Percentiles rank a stretch among this genome's conserved stretches.
phyloP scores from a whole-genome alignment of 2,888 invertebrate genomes.

The Mycalesis mineus region DNA sequence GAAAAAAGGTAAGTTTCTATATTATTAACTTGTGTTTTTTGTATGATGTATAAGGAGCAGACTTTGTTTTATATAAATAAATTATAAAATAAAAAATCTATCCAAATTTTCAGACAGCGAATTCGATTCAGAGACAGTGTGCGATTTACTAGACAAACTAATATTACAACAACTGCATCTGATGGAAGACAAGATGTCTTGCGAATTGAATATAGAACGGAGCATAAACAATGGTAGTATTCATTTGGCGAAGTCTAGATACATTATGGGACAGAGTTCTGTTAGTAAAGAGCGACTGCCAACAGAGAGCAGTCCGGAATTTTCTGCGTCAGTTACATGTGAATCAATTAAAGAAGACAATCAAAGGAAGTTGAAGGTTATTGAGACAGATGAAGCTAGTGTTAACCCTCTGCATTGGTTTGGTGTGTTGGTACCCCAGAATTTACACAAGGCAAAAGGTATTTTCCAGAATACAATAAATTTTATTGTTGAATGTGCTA shows the following conservation, averaged over 20 bases:
- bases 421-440: constrained; percentile 89
- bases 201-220: constrained; percentile 83
- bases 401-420: constrained; percentile 90
- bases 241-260: constrained; percentile 85
- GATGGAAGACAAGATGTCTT: constrained; percentile 84
- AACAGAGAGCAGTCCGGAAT: constrained; percentile 78
- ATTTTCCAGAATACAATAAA: constrained; percentile 85
- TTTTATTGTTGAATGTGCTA: constrained; percentile 82
- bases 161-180: constrained; percentile 83
- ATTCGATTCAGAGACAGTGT: constrained; percentile 47
- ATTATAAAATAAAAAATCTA: background rate
- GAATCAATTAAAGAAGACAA: constrained; percentile 60
- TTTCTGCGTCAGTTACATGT: constrained; percentile 58
- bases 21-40: too few relatives aligned
- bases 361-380: constrained; percentile 57
- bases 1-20: background rate
- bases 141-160: constrained; percentile 82
- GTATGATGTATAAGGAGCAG: too few relatives aligned
- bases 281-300: constrained; percentile 85
- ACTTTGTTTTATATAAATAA: too few relatives aligned
- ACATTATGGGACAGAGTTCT: constrained; percentile 86
- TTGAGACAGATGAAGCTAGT: constrained; percentile 48
- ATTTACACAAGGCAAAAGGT: constrained; percentile 84
- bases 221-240: constrained; percentile 83
- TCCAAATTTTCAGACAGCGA: constrained; percentile 33